Evolutionary conservation across 2,888 invertebrate genomes (phyloP), one percentile per base, ranked within the genome.

Genomic region (Ptychoptera contaminata): DNA sequence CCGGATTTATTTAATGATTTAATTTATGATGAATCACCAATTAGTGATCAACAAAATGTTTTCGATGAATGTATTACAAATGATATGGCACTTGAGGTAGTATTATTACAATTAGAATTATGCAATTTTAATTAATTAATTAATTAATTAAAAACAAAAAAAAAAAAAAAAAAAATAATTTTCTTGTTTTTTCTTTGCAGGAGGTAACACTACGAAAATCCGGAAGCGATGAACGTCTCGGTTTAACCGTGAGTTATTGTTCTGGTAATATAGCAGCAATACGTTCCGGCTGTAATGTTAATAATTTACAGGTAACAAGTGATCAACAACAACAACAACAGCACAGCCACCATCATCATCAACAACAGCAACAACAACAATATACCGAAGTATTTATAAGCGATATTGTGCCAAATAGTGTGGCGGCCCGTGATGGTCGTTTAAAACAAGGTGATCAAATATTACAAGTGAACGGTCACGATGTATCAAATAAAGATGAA

Each of bases 231-330:
- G 76, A 77, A 57, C 75, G 75, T 56, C 63, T 82, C 8, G 81
- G 81, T 6, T 63, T 81, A 47, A 77, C 79, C 16, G 70, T 81
- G 41, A 79, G 77, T 60, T 79, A 77, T 57, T 77, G 76, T 54
- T 72, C 72, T 11, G 68, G 71, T 41, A 68, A 68, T 35, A 69
- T 67, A 48, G 65, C 63, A 48, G 68, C 70, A 46, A 68, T 67
- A 36, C 67, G 67, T 49, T 67, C 68, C 47, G 72, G 72, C 45
- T 69, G 72, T 50, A 67, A 63, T 37, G 68, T 72, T 51, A 70
- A 50, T 10, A 23, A 23, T 23, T 23, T 7, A 23, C 23, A 23
- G 23, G 4, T 11, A 11, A 16, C 16, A n/a, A 14, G 15, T 9
- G 15, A 14, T 4, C 15, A 9, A 15, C 37, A 37, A 6, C 29